These are phyloP conservation scores for Solea solea DNA, from an alignment of 2,113 vertebrate species.

Conservation along the genomic window DNA sequence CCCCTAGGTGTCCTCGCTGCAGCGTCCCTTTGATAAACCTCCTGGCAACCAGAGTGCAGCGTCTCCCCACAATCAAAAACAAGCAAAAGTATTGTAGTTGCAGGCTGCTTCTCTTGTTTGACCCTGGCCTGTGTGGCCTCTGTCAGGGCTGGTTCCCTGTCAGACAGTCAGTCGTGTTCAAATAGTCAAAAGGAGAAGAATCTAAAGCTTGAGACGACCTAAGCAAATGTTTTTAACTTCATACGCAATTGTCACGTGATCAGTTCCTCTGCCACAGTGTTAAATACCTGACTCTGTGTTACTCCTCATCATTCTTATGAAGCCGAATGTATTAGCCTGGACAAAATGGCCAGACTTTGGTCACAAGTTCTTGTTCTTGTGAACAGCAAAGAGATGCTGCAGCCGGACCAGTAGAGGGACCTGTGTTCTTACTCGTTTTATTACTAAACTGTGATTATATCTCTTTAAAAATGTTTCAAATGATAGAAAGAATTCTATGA, in stretches of 20 bases:
- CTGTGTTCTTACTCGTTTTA: slow-evolving; percentile 79
- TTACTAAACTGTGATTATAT: slow-evolving; percentile 85
- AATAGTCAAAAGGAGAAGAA: slow-evolving; percentile 27
- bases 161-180: slow-evolving; percentile 32
- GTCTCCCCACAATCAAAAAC: slow-evolving; percentile 21
- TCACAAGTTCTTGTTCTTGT: slow-evolving; percentile 35
- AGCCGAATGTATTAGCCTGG: slow-evolving; percentile 67
- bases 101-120: slow-evolving; percentile 56
- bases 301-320: slow-evolving; percentile 35
- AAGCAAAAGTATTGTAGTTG: slow-evolving; percentile 29
- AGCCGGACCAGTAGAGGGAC: slow-evolving; percentile 66
- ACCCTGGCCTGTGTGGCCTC: slow-evolving; percentile 38
- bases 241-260: slow-evolving; percentile 1
- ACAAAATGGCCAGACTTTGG: slow-evolving; percentile 36
- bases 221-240: slow-evolving; percentile 19
- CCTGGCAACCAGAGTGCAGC: slow-evolving; percentile 46
- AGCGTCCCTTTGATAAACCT: slow-evolving; percentile 69
- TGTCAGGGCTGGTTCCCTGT: slow-evolving; percentile 79
- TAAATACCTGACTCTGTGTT: slow-evolving; percentile 23
- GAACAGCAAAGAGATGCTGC: slow-evolving; percentile 74
- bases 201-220: slow-evolving; percentile 16
- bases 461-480: slow-evolving; percentile 79
- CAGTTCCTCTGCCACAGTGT: slow-evolving; percentile 21
- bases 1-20: slow-evolving; percentile 70
- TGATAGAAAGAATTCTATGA: slow-evolving; percentile 76